These are phyloP conservation scores for Chrysopa pallens DNA, from an alignment of 1,140 invertebrate genomes.

Conservation along the genomic window DNA sequence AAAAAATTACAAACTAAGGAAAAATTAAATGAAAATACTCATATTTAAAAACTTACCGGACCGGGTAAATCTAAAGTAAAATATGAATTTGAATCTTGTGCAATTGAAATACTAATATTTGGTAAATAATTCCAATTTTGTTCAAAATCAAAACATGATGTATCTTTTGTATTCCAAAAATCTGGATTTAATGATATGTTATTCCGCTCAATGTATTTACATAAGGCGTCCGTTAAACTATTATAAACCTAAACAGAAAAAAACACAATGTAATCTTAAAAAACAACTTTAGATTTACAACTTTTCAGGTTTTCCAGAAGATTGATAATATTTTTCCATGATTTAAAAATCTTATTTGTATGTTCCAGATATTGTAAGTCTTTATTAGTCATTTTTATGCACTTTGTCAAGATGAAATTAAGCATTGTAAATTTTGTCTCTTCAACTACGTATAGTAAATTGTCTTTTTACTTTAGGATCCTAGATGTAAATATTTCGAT, in stretches of 20 bases:
- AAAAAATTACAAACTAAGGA: background rate
- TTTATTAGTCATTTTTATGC: too few species aligned
- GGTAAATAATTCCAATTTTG: background rate
- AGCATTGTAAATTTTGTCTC: too few species aligned
- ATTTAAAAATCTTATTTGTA: too few species aligned
- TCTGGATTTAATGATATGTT: background rate
- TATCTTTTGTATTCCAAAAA: background rate
- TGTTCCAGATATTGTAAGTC: too few species aligned
- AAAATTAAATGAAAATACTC: background rate
- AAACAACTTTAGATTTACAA: background rate
- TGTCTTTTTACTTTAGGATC: too few species aligned
- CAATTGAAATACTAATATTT: background rate
- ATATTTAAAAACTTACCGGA: background rate
- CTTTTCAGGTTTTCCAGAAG: too few species aligned
- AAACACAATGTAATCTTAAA: background rate
- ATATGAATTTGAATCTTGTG: background rate
- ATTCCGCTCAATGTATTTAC: background rate
- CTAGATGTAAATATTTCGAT: too few species aligned
- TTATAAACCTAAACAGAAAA: background rate
- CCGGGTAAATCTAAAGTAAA: background rate
- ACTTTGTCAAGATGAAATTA: too few species aligned
- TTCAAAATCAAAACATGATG: background rate
- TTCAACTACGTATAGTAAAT: too few species aligned
- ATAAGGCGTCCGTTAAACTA: background rate
- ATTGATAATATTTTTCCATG: too few species aligned